Percentiles rank a stretch among this genome's conserved stretches.
phyloP scores from a whole-genome alignment of 2,113 vertebrate genomes.

The Gymnorhina tibicen region DNA sequence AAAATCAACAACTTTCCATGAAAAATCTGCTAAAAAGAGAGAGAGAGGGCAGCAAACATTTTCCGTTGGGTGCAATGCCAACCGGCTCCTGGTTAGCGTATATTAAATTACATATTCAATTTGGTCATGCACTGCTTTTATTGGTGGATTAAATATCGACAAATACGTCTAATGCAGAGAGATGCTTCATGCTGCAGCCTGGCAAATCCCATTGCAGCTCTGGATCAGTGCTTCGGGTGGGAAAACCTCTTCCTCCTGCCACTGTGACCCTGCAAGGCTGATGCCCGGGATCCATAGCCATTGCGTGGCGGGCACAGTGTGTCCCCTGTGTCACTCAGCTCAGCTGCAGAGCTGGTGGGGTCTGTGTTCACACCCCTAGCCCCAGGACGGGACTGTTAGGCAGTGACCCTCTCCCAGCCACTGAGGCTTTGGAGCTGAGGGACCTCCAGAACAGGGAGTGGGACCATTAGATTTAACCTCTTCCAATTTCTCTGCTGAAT shows the following conservation, averaged over 20 bases:
- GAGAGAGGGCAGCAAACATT: not conserved
- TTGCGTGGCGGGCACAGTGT: no score
- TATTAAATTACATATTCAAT: slow-evolving; percentile 20
- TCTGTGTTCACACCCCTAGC: no score
- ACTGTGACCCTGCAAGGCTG: not conserved
- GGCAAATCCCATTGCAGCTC: not conserved
- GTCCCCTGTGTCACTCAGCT: no score
- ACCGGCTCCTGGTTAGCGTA: not conserved
- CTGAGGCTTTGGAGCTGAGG: not conserved
- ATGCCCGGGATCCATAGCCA: accelerated
- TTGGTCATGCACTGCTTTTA: not conserved
- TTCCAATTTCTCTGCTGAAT: not conserved
- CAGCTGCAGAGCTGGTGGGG: no score
- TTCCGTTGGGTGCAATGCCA: not conserved
- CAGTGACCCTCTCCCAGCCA: not conserved
- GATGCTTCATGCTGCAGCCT: not conserved
- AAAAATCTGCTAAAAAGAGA: not conserved
- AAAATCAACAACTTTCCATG: not conserved
- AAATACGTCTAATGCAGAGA: not conserved
- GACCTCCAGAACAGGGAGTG: not conserved
- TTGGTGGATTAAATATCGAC: not conserved
- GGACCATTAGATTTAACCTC: not conserved
- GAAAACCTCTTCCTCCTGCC: not conserved
- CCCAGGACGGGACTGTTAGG: not conserved
- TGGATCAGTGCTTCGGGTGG: not conserved